Percentiles rank a stretch among this genome's conserved stretches.
These are phyloP conservation scores for Synanthedon tipuliformis DNA, from an alignment of 2,888 invertebrate species.

Conservation along the genomic window DNA sequence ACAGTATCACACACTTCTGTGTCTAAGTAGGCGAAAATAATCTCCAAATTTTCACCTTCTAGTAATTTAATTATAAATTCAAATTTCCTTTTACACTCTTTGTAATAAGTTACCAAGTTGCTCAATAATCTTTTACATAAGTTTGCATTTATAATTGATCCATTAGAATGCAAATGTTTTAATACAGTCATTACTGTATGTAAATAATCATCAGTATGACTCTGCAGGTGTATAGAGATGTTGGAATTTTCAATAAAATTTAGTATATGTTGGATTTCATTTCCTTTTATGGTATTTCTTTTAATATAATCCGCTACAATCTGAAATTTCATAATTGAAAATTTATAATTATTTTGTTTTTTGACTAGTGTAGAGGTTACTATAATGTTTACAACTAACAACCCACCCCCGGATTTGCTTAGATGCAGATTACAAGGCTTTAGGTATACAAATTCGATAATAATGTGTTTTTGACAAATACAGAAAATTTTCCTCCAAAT, in stretches of 20 bases:
- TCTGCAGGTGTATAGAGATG: conserved; percentile 30
- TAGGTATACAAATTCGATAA: too few relatives aligned
- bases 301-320: conserved; percentile 43
- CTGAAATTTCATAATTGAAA: conserved; percentile 26
- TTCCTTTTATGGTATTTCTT: conserved; percentile 27
- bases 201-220: conserved; percentile 39
- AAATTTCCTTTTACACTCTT: conserved; percentile 49
- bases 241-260: conserved; percentile 45
- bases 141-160: conserved; percentile 8
- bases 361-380: too few relatives aligned
- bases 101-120: conserved; percentile 39
- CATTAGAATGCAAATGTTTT: conserved; percentile 26
- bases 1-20: conserved; percentile 29
- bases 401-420: too few relatives aligned
- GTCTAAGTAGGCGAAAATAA: conserved; percentile 40
- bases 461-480: too few relatives aligned
- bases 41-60: conserved; percentile 43
- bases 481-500: too few relatives aligned
- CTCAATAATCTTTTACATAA: conserved; percentile 29
- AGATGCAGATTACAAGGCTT: too few relatives aligned
- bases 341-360: too few relatives aligned
- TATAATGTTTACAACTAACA: too few relatives aligned
- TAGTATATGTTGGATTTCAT: conserved; percentile 30
- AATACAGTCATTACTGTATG: conserved; percentile 34
- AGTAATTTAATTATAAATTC: conserved; percentile 47